Evolutionary conservation across 2,888 invertebrate genomes (phyloP).

Genomic region (Drosophila paucipuncta): DNA sequence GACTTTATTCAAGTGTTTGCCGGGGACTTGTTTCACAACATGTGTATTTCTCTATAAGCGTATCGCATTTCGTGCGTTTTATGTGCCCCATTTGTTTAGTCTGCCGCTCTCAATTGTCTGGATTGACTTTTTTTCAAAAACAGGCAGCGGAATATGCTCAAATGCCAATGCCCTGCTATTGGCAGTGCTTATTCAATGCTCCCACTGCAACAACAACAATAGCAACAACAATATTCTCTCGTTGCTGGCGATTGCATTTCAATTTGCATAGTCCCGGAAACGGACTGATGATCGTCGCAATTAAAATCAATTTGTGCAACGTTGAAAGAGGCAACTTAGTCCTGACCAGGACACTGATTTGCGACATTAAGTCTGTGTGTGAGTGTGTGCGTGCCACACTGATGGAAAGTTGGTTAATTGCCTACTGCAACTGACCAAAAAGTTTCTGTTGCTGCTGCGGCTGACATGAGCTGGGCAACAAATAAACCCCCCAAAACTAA

Average conservation of each 20-base stretch:
- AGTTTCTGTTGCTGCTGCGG: slow-evolving; percentile 20
- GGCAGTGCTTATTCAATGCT: slow-evolving; percentile 12
- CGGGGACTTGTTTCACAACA: not conserved
- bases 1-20: not conserved
- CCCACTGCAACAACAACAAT: not conserved
- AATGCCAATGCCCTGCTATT: slow-evolving; percentile 12
- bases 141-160: not conserved
- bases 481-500: not conserved
- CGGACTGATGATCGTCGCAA: slow-evolving; percentile 35
- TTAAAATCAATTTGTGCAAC: slow-evolving; percentile 53
- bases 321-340: not conserved
- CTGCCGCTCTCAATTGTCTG: slow-evolving; percentile 14
- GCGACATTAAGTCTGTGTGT: slow-evolving; percentile 31
- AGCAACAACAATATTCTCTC: slow-evolving; percentile 33
- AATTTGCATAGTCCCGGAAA: slow-evolving; percentile 42
- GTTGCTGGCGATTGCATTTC: slow-evolving; percentile 50
- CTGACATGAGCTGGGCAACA: slow-evolving; percentile 19
- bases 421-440: slow-evolving; percentile 35
- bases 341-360: slow-evolving; percentile 17
- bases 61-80: slow-evolving; percentile 15
- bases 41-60: not conserved
- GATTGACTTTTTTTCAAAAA: not conserved
- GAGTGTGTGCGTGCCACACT: not conserved
- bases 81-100: slow-evolving; percentile 26
- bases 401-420: slow-evolving; percentile 54